phyloP scores from a whole-genome alignment of 2,888 invertebrate species.

The Chloroclystis v-ata region DNA sequence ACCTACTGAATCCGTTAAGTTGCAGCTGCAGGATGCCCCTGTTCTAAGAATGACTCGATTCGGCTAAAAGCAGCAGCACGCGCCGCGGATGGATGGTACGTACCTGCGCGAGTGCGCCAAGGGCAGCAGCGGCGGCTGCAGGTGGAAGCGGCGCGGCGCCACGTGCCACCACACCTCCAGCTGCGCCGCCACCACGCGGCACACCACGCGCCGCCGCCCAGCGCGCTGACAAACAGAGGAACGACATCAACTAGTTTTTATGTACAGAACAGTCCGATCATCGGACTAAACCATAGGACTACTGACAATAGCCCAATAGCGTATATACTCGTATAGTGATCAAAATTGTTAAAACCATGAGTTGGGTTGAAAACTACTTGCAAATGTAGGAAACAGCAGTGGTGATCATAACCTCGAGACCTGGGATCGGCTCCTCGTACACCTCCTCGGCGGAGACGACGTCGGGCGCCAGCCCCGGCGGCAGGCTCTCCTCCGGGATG shows the following conservation, averaged over 20 bases:
- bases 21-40: too few relatives aligned
- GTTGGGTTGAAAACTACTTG: too few relatives aligned
- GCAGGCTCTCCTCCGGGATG: constrained; percentile 55
- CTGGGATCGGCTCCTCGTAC: constrained; percentile 40
- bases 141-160: constrained; percentile 48
- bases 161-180: constrained; percentile 67
- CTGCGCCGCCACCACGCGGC: constrained; percentile 52
- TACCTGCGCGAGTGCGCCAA: constrained; percentile 38
- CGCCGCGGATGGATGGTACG: too few relatives aligned
- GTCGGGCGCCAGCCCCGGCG: constrained; percentile 36
- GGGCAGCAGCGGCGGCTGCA: constrained; percentile 45
- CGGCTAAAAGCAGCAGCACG: neutral
- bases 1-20: too few relatives aligned
- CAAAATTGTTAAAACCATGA: too few relatives aligned
- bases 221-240: constrained; percentile 44
- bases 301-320: too few relatives aligned
- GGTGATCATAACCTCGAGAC: constrained; percentile 38
- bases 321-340: too few relatives aligned
- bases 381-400: too few relatives aligned
- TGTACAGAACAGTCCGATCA: too few relatives aligned
- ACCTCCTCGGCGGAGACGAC: constrained; percentile 37
- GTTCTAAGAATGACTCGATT: too few relatives aligned
- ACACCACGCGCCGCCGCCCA: constrained; percentile 36
- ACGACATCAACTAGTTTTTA: too few relatives aligned
- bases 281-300: too few relatives aligned